Percentiles rank a stretch among this genome's conserved stretches.
These are phyloP conservation scores for Venturia canescens DNA, from an alignment of 1,140 invertebrate genomes.

Conservation along the genomic window DNA sequence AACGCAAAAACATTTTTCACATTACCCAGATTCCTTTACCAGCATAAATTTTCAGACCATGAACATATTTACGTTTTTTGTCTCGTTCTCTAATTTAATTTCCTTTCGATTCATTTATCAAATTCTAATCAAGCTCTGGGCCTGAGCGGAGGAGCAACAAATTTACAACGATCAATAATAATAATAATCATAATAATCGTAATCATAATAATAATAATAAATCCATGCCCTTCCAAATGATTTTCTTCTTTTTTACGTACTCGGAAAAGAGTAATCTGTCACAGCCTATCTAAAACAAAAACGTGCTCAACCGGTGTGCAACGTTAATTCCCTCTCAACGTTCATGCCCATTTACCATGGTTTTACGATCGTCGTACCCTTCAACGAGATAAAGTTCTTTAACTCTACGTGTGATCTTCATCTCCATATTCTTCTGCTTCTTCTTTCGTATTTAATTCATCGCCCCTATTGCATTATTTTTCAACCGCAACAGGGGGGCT, in stretches of 20 bases:
- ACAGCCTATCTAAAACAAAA: constrained; percentile 65
- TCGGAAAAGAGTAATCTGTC: constrained; percentile 66
- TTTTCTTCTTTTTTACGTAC: constrained; percentile 26
- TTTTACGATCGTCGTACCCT: constrained; percentile 27
- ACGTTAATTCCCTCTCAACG: not conserved
- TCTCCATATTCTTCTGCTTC: constrained; percentile 12
- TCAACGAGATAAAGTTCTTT: constrained; percentile 18
- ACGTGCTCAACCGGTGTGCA: not conserved
- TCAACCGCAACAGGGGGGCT: not conserved
- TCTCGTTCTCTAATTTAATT: constrained; percentile 30
- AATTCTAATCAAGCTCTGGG: not conserved
- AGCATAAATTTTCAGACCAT: constrained; percentile 53
- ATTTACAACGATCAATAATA: constrained; percentile 58
- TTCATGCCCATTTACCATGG: constrained; percentile 4
- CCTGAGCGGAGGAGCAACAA: constrained; percentile 27
- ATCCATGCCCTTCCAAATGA: constrained; percentile 43
- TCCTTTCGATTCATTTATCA: not conserved
- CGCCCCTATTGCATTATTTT: not conserved
- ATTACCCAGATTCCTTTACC: constrained; percentile 58
- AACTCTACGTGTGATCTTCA: not conserved
- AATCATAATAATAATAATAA: too few species aligned
- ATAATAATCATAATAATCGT: constrained; percentile 33
- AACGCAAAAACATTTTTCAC: constrained; percentile 64
- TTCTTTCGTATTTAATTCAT: not conserved
- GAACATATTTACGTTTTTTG: constrained; percentile 34